phyloP scores from a whole-genome alignment of 1,140 invertebrate species.

The Drosophila azteca region DNA sequence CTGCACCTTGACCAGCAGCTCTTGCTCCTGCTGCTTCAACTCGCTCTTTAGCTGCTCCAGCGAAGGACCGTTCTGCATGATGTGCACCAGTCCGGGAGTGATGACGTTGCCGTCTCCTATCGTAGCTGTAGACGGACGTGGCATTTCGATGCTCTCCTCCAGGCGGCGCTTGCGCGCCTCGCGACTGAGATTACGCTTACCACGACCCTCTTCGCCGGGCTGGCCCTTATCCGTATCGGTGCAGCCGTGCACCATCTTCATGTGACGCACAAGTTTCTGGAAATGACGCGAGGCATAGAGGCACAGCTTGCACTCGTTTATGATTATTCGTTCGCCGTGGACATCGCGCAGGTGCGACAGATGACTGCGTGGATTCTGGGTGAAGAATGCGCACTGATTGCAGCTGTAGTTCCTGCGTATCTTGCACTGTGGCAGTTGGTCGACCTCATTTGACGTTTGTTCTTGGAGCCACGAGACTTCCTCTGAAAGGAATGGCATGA shows the following conservation, averaged over 20 bases:
- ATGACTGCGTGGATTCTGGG: constrained; percentile 91
- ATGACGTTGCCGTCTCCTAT: background rate
- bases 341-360: constrained; percentile 91
- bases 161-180: constrained; percentile 69
- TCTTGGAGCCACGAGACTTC: background rate
- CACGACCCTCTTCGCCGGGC: constrained; percentile 45
- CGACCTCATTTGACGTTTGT: background rate
- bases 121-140: background rate
- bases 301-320: constrained; percentile 92
- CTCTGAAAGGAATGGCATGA: too few species aligned
- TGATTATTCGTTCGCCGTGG: constrained; percentile 90
- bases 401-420: constrained; percentile 91
- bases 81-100: background rate
- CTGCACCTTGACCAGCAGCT: constrained; percentile 53
- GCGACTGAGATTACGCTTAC: constrained; percentile 65
- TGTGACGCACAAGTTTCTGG: constrained; percentile 92
- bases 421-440: constrained; percentile 88
- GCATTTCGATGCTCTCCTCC: constrained; percentile 67
- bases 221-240: constrained; percentile 48
- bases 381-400: constrained; percentile 89
- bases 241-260: constrained; percentile 90
- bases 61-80: constrained; percentile 43
- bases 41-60: constrained; percentile 70
- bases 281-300: constrained; percentile 94
- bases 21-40: constrained; percentile 62